Percentiles rank a stretch among this genome's conserved stretches.
These are phyloP conservation scores for Parapristionchus giblindavisi DNA, from an alignment of 2,888 invertebrate genomes.

Conservation along the genomic window DNA sequence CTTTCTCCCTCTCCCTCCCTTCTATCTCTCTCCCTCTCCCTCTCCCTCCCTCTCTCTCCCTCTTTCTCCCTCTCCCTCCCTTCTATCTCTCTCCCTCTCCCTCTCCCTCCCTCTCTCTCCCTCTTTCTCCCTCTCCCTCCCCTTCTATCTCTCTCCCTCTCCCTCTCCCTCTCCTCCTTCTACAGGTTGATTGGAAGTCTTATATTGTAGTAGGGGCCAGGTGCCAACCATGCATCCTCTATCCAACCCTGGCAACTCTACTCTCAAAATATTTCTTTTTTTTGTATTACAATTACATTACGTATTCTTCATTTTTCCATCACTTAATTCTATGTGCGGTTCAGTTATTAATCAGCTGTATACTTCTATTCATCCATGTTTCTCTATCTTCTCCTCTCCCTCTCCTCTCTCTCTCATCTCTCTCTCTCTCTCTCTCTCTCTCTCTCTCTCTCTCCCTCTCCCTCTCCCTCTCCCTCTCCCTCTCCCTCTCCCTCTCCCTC, in stretches of 20 bases:
- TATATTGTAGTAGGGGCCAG: too few relatives aligned
- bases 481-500: slow-evolving; percentile 12
- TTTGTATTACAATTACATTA: too few relatives aligned
- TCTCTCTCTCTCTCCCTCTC: slow-evolving; percentile 27
- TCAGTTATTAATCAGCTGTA: too few relatives aligned
- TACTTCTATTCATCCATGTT: neutral
- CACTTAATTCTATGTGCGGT: too few relatives aligned
- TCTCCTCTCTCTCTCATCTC: neutral
- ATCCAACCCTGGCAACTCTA: too few relatives aligned
- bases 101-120: slow-evolving; percentile 18
- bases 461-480: slow-evolving; percentile 7
- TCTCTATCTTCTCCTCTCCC: neutral
- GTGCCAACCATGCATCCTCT: too few relatives aligned
- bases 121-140: slow-evolving; percentile 4
- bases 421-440: slow-evolving; percentile 4
- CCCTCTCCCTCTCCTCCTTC: slow-evolving; percentile 14
- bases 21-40: neutral
- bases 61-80: neutral
- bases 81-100: slow-evolving; percentile 3
- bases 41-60: neutral
- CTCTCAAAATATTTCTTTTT: too few relatives aligned
- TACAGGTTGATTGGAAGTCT: too few relatives aligned
- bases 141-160: neutral
- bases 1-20: slow-evolving; percentile 7
- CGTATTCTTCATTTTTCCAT: too few relatives aligned